These are phyloP conservation scores for Alosa alosa DNA, from an alignment of 2,113 vertebrate genomes.

Conservation along the genomic window DNA sequence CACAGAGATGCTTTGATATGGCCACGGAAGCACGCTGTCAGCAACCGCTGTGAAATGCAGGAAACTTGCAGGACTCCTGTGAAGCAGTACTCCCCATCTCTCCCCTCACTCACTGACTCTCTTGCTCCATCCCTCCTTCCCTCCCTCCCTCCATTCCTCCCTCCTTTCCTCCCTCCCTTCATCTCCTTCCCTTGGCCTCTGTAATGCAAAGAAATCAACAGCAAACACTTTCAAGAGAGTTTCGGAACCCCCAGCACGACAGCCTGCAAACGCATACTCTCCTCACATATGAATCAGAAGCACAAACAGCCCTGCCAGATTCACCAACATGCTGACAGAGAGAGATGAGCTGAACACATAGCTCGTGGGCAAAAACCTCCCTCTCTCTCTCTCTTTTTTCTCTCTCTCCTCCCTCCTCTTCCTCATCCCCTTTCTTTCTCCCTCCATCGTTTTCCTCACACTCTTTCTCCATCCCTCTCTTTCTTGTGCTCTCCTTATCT, in stretches of 20 bases:
- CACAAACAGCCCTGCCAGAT: constrained; percentile 12
- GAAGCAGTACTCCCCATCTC: background rate
- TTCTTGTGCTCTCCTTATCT: background rate
- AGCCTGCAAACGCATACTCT: background rate
- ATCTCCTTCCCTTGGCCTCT: background rate
- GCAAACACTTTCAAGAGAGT: constrained; percentile 11
- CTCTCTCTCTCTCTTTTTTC: background rate
- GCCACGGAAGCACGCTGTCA: constrained; percentile 43
- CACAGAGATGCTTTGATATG: constrained; percentile 54
- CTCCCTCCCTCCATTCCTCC: background rate
- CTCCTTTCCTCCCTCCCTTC: background rate
- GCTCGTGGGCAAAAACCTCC: background rate
- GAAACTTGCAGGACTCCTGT: background rate
- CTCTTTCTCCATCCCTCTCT: background rate
- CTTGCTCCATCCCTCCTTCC: background rate
- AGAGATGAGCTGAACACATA: background rate
- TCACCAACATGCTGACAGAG: background rate
- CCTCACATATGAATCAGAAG: background rate
- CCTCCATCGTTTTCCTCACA: constrained; percentile 5
- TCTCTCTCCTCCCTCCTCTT: too few species aligned
- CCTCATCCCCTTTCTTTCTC: too few species aligned
- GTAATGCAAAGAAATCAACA: constrained; percentile 8
- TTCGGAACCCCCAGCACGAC: background rate
- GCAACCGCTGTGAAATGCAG: background rate
- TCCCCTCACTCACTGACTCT: background rate